These are phyloP conservation scores for Prenolepis imparis DNA, from an alignment of 2,888 invertebrate species.

Conservation along the genomic window DNA sequence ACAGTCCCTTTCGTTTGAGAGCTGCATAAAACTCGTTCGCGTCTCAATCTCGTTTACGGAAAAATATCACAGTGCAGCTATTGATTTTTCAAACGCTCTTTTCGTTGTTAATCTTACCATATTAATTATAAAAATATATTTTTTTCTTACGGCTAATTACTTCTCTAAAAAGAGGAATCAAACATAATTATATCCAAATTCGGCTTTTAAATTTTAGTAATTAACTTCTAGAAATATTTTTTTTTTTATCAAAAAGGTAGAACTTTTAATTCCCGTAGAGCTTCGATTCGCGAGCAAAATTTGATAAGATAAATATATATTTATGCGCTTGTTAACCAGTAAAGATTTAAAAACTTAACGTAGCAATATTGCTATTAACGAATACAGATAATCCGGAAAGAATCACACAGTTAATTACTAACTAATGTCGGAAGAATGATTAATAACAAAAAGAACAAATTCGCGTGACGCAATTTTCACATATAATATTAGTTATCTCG, in stretches of 20 bases:
- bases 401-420: background rate
- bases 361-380: background rate
- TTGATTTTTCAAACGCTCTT: background rate
- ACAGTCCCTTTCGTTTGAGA: constrained; percentile 20
- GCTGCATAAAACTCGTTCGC: constrained; percentile 37
- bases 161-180: background rate
- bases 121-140: background rate
- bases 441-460: background rate
- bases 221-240: too few species aligned
- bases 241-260: too few species aligned
- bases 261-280: too few species aligned
- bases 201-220: too few species aligned
- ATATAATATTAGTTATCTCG: constrained; percentile 15
- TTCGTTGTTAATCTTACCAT: background rate
- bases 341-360: background rate
- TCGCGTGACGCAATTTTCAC: background rate
- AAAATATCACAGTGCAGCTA: background rate
- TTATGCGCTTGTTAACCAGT: background rate
- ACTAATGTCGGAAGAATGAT: background rate
- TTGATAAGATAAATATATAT: background rate
- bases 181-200: background rate
- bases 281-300: background rate
- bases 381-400: background rate
- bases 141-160: background rate
- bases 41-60: background rate